phyloP scores from a whole-genome alignment of 1,140 invertebrate genomes.

The Bacillus rossius region DNA sequence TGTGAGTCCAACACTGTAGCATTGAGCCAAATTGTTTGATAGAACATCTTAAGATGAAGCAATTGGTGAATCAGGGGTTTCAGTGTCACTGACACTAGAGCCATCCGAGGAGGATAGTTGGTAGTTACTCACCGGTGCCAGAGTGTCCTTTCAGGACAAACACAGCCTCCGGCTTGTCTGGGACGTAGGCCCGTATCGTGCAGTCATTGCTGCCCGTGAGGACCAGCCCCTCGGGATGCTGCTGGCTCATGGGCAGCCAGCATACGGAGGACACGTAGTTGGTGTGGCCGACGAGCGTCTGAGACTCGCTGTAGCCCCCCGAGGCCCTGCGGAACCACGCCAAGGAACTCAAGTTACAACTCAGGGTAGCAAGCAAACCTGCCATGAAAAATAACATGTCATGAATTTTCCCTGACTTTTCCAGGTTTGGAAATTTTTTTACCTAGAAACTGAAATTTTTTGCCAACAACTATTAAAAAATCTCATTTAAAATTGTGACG shows the following conservation, averaged over 20 bases:
- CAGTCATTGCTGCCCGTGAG: slow-evolving; percentile 87
- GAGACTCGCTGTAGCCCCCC: slow-evolving; percentile 51
- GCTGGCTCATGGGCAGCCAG: slow-evolving; percentile 60
- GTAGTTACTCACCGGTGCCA: slow-evolving; percentile 53
- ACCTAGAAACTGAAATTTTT: too few relatives aligned
- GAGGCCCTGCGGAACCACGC: slow-evolving; percentile 44
- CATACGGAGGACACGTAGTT: slow-evolving; percentile 82
- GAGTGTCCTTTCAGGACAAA: slow-evolving; percentile 70
- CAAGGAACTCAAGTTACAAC: too few relatives aligned
- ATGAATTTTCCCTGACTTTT: too few relatives aligned
- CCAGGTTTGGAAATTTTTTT: too few relatives aligned
- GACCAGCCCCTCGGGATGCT: slow-evolving; percentile 69
- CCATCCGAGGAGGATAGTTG: not conserved
- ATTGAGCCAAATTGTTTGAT: not conserved
- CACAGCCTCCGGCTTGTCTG: slow-evolving; percentile 51
- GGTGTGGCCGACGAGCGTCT: slow-evolving; percentile 70
- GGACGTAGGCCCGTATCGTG: slow-evolving; percentile 69
- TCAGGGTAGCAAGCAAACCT: too few relatives aligned
- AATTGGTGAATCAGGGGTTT: not conserved
- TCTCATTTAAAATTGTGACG: too few relatives aligned
- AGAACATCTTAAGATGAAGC: slow-evolving; percentile 1
- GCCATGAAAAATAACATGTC: too few relatives aligned
- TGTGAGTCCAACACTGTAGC: not conserved
- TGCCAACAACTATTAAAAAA: too few relatives aligned
- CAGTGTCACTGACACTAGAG: not conserved